phyloP scores from a whole-genome alignment of 2,888 invertebrate species.

The Caradrina kadenii region DNA sequence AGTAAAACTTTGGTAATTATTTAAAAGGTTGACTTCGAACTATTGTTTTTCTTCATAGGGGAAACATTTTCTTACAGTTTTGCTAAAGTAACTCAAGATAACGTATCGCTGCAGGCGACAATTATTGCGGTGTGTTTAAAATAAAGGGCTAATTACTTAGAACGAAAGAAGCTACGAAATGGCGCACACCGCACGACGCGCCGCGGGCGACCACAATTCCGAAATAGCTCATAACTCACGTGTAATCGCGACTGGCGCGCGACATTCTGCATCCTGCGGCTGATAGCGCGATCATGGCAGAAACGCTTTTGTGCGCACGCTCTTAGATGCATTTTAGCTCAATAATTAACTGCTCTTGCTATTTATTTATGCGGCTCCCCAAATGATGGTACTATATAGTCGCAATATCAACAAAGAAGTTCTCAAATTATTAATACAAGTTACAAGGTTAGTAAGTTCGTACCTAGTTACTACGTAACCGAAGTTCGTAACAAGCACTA shows the following conservation, averaged over 20 bases:
- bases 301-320: conserved; percentile 74
- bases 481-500: conserved; percentile 45
- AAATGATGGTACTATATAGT: conserved; percentile 32
- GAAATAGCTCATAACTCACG: conserved; percentile 84
- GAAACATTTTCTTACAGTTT: conserved; percentile 15
- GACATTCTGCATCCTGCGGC: conserved; percentile 82
- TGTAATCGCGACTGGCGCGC: conserved; percentile 79
- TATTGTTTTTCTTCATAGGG: background rate
- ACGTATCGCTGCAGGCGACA: conserved; percentile 44
- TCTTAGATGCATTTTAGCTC: conserved; percentile 73
- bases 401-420: conserved; percentile 30
- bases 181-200: conserved; percentile 62
- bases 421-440: conserved; percentile 31
- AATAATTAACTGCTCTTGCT: conserved; percentile 73
- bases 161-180: conserved; percentile 64
- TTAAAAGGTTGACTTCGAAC: background rate
- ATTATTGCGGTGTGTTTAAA: conserved; percentile 61
- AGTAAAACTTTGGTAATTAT: background rate
- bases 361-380: conserved; percentile 46
- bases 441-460: conserved; percentile 46
- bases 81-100: conserved; percentile 47
- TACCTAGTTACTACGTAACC: conserved; percentile 23
- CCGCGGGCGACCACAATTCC: conserved; percentile 79
- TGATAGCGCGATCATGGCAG: conserved; percentile 76
- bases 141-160: conserved; percentile 66